Evolutionary conservation across 2,797 vertebrate genomes (phyloP).

Genomic region (Parauchenoglanis punctatus): DNA sequence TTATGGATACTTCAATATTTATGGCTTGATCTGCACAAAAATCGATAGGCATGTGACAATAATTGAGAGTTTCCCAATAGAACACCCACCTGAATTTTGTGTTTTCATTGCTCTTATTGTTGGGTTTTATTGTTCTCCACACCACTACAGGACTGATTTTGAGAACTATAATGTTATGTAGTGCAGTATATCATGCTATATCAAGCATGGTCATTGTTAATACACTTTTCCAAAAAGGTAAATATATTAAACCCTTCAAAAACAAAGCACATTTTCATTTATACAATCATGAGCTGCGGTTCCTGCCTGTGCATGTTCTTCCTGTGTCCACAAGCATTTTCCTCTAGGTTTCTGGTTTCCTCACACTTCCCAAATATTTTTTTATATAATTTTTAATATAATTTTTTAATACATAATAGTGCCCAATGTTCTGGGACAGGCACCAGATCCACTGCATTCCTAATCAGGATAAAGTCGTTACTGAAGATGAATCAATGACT

Average conservation of each 20-base stretch:
- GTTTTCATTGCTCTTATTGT: not conserved
- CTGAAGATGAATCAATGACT: not conserved
- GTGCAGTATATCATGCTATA: not conserved
- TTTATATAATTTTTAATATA: too few relatives aligned
- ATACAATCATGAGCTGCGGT: not conserved
- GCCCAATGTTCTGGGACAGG: not conserved
- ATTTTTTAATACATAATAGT: not conserved
- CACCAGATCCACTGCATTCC: not conserved
- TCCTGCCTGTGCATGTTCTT: not conserved
- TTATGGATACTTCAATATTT: not conserved
- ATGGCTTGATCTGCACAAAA: not conserved
- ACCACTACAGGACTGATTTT: not conserved
- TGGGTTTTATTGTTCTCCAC: not conserved
- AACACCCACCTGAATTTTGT: not conserved
- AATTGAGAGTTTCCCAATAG: not conserved
- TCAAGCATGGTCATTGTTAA: not conserved
- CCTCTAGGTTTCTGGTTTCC: too few relatives aligned
- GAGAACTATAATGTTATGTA: not conserved
- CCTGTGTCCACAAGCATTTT: too few relatives aligned
- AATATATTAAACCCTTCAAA: not conserved
- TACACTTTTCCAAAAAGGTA: not conserved
- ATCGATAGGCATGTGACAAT: not conserved
- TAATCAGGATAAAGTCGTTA: not conserved
- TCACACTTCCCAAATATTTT: not conserved
- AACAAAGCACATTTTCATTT: not conserved